These are phyloP conservation scores for Telmatochromis sp. DNA, from an alignment of 2,113 vertebrate species.

Conservation along the genomic window DNA sequence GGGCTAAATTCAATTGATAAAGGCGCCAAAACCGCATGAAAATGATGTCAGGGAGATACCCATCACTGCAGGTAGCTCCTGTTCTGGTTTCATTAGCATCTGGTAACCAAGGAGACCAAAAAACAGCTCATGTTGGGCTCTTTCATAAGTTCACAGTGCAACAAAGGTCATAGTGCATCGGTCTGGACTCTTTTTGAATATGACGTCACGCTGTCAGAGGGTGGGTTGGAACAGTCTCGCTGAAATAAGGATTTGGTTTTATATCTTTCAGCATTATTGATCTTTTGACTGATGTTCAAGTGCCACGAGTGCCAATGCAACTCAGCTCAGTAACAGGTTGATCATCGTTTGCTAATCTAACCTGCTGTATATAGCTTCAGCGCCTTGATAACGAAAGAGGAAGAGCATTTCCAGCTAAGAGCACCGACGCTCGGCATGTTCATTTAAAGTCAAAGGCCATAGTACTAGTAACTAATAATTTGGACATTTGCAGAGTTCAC, in stretches of 20 bases:
- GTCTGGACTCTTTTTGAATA: not conserved
- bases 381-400: not conserved
- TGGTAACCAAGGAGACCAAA: not conserved
- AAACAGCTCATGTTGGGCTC: not conserved
- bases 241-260: not conserved
- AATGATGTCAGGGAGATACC: not conserved
- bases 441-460: not conserved
- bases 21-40: not conserved
- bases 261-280: not conserved
- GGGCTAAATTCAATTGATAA: not conserved
- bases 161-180: not conserved
- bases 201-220: not conserved
- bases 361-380: not conserved
- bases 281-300: not conserved
- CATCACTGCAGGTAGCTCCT: not conserved
- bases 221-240: not conserved
- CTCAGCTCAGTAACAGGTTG: not conserved
- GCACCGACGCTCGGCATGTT: not conserved
- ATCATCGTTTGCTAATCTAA: not conserved
- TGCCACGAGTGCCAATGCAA: not conserved
- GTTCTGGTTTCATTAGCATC: not conserved
- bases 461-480: not conserved
- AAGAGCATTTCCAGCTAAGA: not conserved
- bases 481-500: not conserved
- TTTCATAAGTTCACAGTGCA: not conserved